phyloP scores from a whole-genome alignment of 2,797 vertebrate species.

The Australoheros facetus region DNA sequence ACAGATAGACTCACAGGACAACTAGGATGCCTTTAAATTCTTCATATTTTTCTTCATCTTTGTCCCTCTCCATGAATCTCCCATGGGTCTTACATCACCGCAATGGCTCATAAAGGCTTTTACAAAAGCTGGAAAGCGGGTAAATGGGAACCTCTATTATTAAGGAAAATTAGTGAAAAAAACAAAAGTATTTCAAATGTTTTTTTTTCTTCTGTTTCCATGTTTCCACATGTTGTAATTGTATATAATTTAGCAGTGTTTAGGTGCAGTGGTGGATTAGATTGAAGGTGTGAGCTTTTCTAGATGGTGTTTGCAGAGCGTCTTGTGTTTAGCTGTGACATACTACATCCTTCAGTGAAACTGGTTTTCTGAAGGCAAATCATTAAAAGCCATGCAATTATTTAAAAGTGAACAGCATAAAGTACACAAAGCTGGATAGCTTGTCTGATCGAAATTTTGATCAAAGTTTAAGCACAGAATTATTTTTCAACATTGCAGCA shows the following conservation, averaged over 20 bases:
- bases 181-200: neutral
- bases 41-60: neutral
- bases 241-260: neutral
- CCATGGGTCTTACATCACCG: too few relatives aligned
- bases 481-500: neutral
- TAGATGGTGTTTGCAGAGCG: constrained; percentile 79
- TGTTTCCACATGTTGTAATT: neutral
- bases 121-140: neutral
- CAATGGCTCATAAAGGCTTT: too few relatives aligned
- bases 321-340: constrained; percentile 80
- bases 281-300: constrained; percentile 36
- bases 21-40: too few relatives aligned
- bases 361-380: constrained; percentile 30
- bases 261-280: constrained; percentile 5
- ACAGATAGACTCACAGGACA: too few relatives aligned
- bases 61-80: neutral
- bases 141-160: neutral
- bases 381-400: constrained; percentile 9
- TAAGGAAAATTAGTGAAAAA: neutral
- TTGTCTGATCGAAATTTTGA: neutral
- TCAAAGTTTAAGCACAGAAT: neutral
- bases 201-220: neutral
- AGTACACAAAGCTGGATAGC: neutral
- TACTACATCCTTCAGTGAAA: constrained; percentile 74
- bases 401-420: neutral